phyloP scores from a whole-genome alignment of 2,797 vertebrate genomes.

The Enteromius fasciolatus region DNA sequence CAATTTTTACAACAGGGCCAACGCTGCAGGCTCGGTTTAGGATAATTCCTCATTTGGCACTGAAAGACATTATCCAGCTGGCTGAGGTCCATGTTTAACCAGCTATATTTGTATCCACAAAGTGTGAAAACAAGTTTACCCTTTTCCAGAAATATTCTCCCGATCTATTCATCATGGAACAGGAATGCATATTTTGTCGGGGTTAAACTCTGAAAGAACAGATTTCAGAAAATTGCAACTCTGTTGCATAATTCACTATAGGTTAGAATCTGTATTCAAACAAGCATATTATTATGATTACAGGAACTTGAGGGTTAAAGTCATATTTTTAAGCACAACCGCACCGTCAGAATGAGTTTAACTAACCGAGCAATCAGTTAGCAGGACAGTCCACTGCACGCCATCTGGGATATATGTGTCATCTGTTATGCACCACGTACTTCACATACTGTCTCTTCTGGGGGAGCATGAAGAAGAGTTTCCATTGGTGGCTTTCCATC shows the following conservation, averaged over 20 bases:
- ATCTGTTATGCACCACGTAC: constrained; percentile 21
- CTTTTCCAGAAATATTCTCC: constrained; percentile 9
- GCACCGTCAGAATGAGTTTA: neutral
- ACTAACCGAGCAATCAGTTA: constrained; percentile 6
- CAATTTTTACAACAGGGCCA: neutral
- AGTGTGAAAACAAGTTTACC: constrained; percentile 26
- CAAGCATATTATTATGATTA: neutral
- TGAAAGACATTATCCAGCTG: neutral
- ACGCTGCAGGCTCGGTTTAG: neutral
- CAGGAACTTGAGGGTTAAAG: neutral
- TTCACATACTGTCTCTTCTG: neutral
- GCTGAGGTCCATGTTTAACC: constrained; percentile 30
- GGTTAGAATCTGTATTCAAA: neutral
- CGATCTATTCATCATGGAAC: neutral
- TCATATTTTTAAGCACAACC: neutral
- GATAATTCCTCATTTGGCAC: neutral
- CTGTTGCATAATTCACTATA: neutral
- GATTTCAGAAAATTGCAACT: neutral
- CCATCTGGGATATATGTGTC: constrained; percentile 34
- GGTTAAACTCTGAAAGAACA: constrained; percentile 1
- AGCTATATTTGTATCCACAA: constrained; percentile 32
- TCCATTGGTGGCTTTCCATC: constrained; percentile 30
- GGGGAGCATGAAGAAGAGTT: constrained; percentile 10
- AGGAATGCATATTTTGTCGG: neutral
- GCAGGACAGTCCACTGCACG: neutral